Conservation (phyloP, 2,113 vertebrate species). For the Ellobius talpinus region DNA sequence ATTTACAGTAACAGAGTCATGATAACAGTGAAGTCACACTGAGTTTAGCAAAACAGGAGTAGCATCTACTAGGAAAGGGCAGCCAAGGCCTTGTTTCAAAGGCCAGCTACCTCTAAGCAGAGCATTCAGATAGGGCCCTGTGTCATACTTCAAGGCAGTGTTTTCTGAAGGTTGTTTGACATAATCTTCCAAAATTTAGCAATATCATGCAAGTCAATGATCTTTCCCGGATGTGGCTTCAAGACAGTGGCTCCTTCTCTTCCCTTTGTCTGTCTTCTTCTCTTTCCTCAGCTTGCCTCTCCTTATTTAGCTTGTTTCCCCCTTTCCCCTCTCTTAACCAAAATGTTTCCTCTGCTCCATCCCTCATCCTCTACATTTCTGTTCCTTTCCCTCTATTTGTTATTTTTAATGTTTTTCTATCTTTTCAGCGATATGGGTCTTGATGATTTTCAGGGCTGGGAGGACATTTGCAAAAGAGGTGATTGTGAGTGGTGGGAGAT, state of each 20-base stretch:
- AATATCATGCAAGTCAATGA: background rate
- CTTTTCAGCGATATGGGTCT: background rate
- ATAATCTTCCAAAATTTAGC: background rate
- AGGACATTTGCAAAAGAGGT: background rate
- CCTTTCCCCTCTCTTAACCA: background rate
- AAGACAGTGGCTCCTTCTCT: background rate
- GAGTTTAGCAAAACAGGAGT: background rate
- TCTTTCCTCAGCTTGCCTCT: background rate
- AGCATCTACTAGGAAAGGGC: background rate
- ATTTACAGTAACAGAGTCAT: background rate
- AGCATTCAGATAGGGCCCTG: background rate
- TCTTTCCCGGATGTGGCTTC: background rate
- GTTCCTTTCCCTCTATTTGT: background rate
- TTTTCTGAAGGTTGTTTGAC: background rate
- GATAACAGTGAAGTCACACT: background rate
- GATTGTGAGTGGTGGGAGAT: background rate
- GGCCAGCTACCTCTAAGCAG: background rate
- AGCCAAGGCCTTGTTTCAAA: background rate
- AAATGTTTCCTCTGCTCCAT: background rate
- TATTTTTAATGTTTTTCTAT: background rate
- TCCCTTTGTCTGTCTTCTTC: background rate
- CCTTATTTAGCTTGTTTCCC: background rate
- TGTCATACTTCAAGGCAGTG: constrained; percentile 18
- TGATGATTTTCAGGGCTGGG: background rate
- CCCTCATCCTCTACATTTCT: background rate